A percentile compares a stretch with the other conserved stretches of the same genome.
phyloP scores from a whole-genome alignment of 2,888 invertebrate genomes.

The Holacanthella duospinosa region DNA sequence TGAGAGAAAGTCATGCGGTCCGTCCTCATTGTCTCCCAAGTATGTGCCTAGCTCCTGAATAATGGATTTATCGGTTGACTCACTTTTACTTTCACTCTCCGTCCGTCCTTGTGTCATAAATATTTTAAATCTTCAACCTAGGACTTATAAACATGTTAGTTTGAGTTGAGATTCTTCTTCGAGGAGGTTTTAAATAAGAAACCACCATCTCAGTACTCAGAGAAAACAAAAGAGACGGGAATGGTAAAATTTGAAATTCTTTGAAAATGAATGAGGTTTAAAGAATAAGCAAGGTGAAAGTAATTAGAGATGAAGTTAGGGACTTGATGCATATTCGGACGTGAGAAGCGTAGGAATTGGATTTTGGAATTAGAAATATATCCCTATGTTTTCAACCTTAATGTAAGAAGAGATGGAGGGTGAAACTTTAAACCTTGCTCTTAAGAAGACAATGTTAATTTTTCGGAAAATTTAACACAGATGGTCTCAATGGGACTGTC shows the following conservation, averaged over 20 bases:
- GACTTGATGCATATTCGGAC: neutral
- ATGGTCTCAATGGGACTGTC: conserved; percentile 19
- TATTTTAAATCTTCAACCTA: neutral
- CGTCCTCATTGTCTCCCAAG: neutral
- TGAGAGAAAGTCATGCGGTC: neutral
- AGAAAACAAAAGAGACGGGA: neutral
- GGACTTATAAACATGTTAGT: neutral
- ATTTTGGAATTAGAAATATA: neutral
- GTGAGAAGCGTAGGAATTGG: neutral
- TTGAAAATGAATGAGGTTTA: neutral
- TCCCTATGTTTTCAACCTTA: neutral
- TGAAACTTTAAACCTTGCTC: too few relatives aligned
- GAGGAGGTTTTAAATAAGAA: neutral
- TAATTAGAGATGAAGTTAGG: neutral
- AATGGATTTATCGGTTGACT: conserved; percentile 2
- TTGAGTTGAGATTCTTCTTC: neutral
- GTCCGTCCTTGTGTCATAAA: neutral
- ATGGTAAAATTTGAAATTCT: neutral
- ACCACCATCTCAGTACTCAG: too few relatives aligned
- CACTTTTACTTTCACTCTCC: conserved; percentile 3
- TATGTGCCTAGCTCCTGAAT: neutral
- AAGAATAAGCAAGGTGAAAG: neutral
- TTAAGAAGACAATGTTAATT: conserved; percentile 16
- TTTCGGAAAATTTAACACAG: conserved; percentile 23
- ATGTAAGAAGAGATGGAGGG: neutral